Evolutionary conservation across 1,140 invertebrate genomes (phyloP), one percentile per base, ranked within the genome.

Genomic region (Pogonomyrmex barbatus): DNA sequence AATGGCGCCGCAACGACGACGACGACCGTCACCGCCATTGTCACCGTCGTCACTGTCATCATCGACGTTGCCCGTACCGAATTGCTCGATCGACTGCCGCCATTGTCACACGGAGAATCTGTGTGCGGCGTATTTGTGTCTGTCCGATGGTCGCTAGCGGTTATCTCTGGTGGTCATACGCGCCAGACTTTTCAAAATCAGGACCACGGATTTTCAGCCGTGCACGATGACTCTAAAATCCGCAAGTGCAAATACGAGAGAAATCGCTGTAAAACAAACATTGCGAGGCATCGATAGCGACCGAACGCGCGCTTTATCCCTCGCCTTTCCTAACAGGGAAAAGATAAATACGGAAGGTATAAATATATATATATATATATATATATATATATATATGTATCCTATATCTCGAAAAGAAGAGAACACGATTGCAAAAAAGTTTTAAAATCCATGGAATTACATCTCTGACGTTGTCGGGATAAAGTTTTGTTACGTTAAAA

Each of bases 1-100:
- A 58, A 85, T 42, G 88, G 76, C 58, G 63, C 56, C 68, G 56
- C 68, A 62, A 52, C 47, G 88, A 54, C 73, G 24, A 42, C 60
- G 60, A 88, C 78, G 88, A 81, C 56, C 86, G 82, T 85, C 79
- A 87, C 75, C 76, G 62, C 45, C 81, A 86, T 90, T 85, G 86
- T 89, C 88, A 76, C 47, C 58, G 68, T 77, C 75, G 85, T 73
- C 87, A 82, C 75, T 83, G 85, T 79, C 88, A 73, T 67, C 88
- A 88, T 89, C 47, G 71, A 60, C 65, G 30, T 30, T 62, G 82
- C 54, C 71, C 87, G 70, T 83, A 81, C 68, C 77, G 86, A 62
- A 83, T 77, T 63, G 87, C 56, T 58, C 84, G 87, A 86, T 88
- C 87, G 76, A 88, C 67, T 77, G 39, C 36, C 45, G 12, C 56